Evolutionary conservation across 2,113 vertebrate species (phyloP).

Genomic region (Spea multiplicata): DNA sequence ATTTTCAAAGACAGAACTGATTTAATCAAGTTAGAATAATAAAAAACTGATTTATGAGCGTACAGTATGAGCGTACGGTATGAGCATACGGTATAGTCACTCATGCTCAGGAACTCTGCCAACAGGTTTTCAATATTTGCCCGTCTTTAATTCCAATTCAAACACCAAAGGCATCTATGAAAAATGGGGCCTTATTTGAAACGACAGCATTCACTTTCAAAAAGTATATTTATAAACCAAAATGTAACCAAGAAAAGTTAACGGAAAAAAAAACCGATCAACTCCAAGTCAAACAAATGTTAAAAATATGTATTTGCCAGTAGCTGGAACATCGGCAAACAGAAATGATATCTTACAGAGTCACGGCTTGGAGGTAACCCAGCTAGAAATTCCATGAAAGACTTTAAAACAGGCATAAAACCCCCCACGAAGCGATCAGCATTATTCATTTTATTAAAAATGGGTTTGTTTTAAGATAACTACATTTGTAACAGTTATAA

Average conservation of each 20-base stretch:
- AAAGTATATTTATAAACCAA: conserved; percentile 12
- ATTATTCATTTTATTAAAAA: neutral
- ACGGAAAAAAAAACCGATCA: conserved; percentile 6
- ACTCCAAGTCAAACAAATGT: conserved; percentile 14
- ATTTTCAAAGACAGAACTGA: no score
- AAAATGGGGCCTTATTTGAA: conserved; percentile 13
- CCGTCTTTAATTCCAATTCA: neutral
- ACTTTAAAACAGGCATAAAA: no score
- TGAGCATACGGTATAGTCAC: neutral
- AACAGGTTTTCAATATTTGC: neutral
- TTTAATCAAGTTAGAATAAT: no score
- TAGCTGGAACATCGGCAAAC: neutral
- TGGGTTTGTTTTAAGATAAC: conserved; percentile 7
- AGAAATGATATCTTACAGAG: neutral
- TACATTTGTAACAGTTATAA: no score
- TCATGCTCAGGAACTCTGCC: neutral
- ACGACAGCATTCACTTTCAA: neutral
- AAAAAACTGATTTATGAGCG: no score
- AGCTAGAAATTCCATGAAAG: no score
- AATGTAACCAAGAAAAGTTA: neutral
- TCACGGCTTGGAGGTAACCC: no score
- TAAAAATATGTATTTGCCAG: conserved; percentile 15
- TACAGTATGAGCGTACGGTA: neutral
- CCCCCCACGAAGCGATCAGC: no score
- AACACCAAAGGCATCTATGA: conserved; percentile 5